These are phyloP conservation scores for Recurvirostra avosetta DNA, from an alignment of 2,113 vertebrate species.

Conservation along the genomic window DNA sequence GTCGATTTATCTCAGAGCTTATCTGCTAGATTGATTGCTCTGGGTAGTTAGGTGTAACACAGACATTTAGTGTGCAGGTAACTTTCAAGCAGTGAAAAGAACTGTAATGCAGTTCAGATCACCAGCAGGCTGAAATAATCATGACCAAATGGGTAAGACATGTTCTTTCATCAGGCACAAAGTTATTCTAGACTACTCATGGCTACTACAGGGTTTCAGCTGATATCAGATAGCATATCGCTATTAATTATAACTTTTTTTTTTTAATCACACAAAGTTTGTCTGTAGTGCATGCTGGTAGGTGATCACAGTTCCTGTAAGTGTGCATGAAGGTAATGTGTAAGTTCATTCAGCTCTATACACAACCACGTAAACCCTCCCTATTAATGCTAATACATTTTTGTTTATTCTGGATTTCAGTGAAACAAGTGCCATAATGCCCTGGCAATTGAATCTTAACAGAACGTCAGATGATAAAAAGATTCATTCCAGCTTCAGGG, in stretches of 20 bases:
- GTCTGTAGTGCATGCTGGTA: neutral
- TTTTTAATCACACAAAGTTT: neutral
- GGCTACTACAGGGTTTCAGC: neutral
- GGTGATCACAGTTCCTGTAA: neutral
- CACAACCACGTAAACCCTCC: neutral
- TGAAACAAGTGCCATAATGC: neutral
- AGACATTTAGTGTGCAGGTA: neutral
- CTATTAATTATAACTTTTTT: neutral
- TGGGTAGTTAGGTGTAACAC: neutral
- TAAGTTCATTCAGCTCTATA: neutral
- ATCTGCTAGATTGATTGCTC: neutral
- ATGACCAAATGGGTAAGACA: neutral
- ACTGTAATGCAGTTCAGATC: neutral
- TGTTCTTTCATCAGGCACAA: neutral
- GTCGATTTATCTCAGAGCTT: neutral
- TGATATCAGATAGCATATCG: neutral
- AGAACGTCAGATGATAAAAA: neutral
- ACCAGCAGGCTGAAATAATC: neutral
- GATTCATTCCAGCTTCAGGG: neutral
- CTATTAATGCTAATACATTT: neutral
- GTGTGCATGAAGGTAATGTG: neutral
- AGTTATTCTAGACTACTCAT: neutral
- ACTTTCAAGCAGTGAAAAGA: neutral
- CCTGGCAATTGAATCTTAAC: neutral
- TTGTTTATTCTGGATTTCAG: neutral